phyloP scores from a whole-genome alignment of 2,113 vertebrate species.

The Caracal caracal region DNA sequence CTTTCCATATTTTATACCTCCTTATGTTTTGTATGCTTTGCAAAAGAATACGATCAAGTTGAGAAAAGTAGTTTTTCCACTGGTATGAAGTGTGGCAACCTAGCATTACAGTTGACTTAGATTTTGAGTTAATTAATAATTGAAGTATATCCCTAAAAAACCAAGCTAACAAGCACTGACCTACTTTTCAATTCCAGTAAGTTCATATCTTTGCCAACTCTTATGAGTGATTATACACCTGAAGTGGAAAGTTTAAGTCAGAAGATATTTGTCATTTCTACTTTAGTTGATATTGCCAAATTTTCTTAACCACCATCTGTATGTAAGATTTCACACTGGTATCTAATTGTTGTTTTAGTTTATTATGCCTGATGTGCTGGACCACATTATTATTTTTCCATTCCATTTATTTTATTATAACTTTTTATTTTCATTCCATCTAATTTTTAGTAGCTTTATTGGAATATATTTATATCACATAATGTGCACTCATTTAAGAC shows the following conservation, averaged over 20 bases:
- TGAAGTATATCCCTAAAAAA: background rate
- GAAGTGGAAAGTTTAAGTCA: background rate
- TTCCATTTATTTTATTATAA: background rate
- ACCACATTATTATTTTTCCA: background rate
- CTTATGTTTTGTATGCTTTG: background rate
- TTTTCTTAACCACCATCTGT: background rate
- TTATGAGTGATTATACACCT: background rate
- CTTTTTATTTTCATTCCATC: background rate
- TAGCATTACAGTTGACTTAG: background rate
- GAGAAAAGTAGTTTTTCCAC: background rate
- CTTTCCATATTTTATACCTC: background rate
- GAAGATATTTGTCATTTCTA: background rate
- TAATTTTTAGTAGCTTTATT: background rate
- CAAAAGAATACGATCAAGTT: background rate
- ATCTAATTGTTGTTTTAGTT: background rate
- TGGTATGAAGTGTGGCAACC: background rate
- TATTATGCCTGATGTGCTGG: background rate
- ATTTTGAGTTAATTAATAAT: background rate
- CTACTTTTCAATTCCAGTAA: background rate
- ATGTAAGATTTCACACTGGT: background rate
- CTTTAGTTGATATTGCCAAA: background rate
- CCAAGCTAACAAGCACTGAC: background rate
- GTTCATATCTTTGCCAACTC: background rate
- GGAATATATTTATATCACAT: background rate
- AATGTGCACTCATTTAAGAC: background rate